Evolutionary conservation across 2,113 vertebrate genomes (phyloP).

Genomic region (Sylvietta virens): DNA sequence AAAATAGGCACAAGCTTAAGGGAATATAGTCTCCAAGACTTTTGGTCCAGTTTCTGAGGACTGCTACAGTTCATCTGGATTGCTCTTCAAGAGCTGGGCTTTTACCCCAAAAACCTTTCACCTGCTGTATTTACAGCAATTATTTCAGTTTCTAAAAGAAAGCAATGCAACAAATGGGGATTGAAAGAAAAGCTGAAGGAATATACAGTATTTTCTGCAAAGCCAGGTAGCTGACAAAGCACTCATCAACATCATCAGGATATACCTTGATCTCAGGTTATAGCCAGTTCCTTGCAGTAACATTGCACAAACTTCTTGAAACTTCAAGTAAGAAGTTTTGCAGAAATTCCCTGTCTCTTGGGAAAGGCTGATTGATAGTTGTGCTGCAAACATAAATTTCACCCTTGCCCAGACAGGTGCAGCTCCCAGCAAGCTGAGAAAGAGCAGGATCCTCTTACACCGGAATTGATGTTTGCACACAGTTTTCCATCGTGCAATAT

Average conservation of each 20-base stretch:
- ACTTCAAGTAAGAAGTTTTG: background rate
- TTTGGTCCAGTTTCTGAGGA: background rate
- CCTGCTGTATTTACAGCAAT: background rate
- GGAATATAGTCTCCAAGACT: background rate
- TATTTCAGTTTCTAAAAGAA: background rate
- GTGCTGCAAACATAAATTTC: background rate
- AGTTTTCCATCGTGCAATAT: background rate
- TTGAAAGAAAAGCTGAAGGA: background rate
- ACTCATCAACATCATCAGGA: background rate
- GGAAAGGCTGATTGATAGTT: background rate
- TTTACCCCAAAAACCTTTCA: background rate
- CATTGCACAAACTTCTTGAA: background rate
- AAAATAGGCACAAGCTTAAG: background rate
- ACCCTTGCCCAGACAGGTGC: constrained; percentile 11
- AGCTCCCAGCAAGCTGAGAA: background rate
- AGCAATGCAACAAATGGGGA: background rate
- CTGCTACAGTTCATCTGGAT: background rate
- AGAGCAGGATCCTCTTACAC: background rate
- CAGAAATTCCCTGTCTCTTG: background rate
- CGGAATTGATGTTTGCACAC: background rate
- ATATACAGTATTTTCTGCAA: background rate
- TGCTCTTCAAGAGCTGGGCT: background rate
- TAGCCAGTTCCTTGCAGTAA: background rate
- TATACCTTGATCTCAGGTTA: background rate
- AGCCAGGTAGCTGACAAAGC: background rate